phyloP scores from a whole-genome alignment of 1,140 invertebrate genomes.

The Caenorhabditis tropicalis region DNA sequence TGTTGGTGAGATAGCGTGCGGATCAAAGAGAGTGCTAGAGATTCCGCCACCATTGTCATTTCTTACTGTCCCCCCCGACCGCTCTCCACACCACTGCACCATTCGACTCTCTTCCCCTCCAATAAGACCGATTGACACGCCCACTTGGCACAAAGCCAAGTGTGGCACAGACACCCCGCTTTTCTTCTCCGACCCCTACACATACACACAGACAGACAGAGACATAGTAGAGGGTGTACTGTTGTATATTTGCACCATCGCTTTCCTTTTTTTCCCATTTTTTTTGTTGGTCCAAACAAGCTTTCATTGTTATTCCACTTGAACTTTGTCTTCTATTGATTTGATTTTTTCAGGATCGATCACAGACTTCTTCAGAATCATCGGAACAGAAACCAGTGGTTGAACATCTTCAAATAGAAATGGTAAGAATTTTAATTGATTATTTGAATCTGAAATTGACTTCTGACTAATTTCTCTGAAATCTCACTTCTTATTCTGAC shows the following conservation, averaged over 20 bases:
- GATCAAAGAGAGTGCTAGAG: background rate
- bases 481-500: background rate
- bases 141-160: constrained; percentile 19
- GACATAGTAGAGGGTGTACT: background rate
- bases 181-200: background rate
- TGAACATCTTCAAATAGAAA: background rate
- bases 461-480: background rate
- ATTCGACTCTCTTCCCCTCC: background rate
- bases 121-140: background rate
- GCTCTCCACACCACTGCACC: background rate
- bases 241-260: background rate
- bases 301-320: too few species aligned
- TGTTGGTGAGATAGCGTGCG: background rate
- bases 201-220: background rate
- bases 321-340: background rate
- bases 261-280: background rate
- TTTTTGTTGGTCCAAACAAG: background rate
- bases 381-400: background rate
- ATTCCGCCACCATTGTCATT: background rate
- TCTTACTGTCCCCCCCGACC: background rate
- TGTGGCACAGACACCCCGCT: background rate
- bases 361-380: background rate
- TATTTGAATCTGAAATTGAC: background rate
- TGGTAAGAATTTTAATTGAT: background rate
- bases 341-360: background rate